Conservation (phyloP, 2,888 invertebrate species). For the Acanthosoma haemorrhoidale region DNA sequence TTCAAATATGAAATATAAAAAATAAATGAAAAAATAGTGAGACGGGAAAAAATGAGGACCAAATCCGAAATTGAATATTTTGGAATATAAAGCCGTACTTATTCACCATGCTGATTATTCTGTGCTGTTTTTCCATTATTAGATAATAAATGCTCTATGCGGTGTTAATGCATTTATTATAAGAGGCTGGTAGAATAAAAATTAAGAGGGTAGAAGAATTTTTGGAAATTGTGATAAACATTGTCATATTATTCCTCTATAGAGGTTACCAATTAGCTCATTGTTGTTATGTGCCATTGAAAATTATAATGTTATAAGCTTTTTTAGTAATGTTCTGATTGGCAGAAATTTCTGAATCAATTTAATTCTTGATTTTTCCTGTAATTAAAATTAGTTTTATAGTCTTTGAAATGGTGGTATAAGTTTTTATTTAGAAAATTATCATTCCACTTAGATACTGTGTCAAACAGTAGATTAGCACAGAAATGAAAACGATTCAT, state of each 20-base stretch:
- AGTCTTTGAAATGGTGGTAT: too few relatives aligned
- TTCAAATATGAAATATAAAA: background rate
- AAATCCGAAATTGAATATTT: slow-evolving; percentile 5
- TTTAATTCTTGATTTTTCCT: background rate
- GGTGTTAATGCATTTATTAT: slow-evolving; percentile 22
- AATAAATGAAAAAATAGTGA: background rate
- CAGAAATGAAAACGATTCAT: too few relatives aligned
- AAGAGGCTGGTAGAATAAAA: slow-evolving; percentile 25
- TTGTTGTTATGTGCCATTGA: background rate
- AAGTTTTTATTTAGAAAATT: too few relatives aligned
- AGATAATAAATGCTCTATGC: background rate
- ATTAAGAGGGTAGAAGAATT: slow-evolving; percentile 10
- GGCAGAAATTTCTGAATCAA: background rate
- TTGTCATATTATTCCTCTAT: background rate
- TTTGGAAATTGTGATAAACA: background rate
- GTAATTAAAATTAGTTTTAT: too few relatives aligned
- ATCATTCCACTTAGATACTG: too few relatives aligned
- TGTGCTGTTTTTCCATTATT: background rate
- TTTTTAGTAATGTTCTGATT: background rate
- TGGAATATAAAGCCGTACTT: background rate
- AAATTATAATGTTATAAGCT: background rate
- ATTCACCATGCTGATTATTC: background rate
- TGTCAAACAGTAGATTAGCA: too few relatives aligned
- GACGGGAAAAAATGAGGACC: slow-evolving; percentile 20
- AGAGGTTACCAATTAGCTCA: background rate